Evolutionary conservation across 2,797 vertebrate species (phyloP), one percentile per base, ranked within the genome.

Genomic region (Poeciliopsis gracilis): DNA sequence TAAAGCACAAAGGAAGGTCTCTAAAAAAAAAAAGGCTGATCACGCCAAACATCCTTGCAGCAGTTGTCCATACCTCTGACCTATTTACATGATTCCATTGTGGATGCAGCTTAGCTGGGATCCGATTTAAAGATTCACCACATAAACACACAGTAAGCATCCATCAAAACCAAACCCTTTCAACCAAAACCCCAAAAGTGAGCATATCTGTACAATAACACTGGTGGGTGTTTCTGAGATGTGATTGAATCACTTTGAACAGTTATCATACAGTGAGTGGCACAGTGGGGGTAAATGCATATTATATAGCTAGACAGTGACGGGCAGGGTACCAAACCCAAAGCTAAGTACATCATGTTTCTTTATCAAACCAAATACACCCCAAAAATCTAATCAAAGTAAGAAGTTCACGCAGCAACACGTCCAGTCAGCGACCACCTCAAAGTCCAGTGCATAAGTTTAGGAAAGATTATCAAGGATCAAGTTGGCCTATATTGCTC

Each of bases 241-340:
- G 88, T 77, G 73, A 83, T 84, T 88, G 88, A 79, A 38, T 84
- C 38, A 74, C 75, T 36, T 73, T 79, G 86, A 81, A 86, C 83
- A 83, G 81, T 82, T 90, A 90, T 91, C 85, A 86, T 92, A 92
- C 89, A 92, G 87, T 87, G 87, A 89, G 83, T 84, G 87, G 84
- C 86, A 83, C 82, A 67, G 86, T 85, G 82, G 82, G 81, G 83
- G 82, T 76, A 77, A 82, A 86, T 93, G 90, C 90, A 92, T 88
- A 90, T 88, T 33, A 88, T 83, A 70, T 59, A 85, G 76, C 75
- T 86, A 77, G 76, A 46, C 28, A 41, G 46, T 15, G 46, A 46
- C 2, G 61, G 77, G 61, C 70, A 23, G 82, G 77, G 70, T 30
- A 3, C 74, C 43, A 84, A 79, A 90, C 75, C 79, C 81, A 80